These are phyloP conservation scores for Elephas maximus DNA, from an alignment of 2,113 vertebrate genomes.

Conservation along the genomic window DNA sequence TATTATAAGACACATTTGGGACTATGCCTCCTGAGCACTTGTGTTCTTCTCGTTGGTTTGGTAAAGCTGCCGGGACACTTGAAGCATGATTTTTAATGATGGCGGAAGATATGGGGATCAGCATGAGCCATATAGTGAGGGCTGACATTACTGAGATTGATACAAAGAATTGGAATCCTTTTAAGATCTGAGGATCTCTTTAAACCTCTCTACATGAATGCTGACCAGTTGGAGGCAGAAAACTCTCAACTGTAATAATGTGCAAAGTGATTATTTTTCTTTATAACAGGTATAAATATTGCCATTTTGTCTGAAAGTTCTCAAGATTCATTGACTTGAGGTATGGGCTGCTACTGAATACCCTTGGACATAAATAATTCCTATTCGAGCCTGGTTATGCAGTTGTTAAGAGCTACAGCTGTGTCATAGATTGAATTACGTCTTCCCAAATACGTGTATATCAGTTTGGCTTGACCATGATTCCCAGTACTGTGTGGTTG, in stretches of 20 bases:
- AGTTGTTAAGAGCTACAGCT: no score
- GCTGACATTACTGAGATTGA: background rate
- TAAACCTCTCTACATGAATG: background rate
- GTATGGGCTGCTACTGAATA: background rate
- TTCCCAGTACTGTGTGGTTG: no score
- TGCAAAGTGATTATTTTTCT: background rate
- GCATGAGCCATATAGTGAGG: background rate
- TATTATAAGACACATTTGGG: rapidly evolving
- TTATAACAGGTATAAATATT: background rate
- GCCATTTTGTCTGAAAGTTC: background rate
- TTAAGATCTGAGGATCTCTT: background rate
- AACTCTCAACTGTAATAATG: background rate
- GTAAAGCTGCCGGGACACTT: background rate
- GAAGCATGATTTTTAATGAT: background rate
- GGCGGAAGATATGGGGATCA: background rate
- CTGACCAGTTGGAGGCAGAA: background rate
- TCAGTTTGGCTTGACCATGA: no score
- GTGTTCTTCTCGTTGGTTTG: background rate
- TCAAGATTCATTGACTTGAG: background rate
- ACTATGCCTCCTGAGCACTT: background rate
- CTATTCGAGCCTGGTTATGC: background rate
- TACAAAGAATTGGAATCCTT: background rate
- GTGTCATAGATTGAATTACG: no score
- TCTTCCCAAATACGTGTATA: no score
- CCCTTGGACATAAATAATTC: background rate